Evolutionary conservation across 1,140 invertebrate species (phyloP).

Genomic region (Laupala kohalensis): DNA sequence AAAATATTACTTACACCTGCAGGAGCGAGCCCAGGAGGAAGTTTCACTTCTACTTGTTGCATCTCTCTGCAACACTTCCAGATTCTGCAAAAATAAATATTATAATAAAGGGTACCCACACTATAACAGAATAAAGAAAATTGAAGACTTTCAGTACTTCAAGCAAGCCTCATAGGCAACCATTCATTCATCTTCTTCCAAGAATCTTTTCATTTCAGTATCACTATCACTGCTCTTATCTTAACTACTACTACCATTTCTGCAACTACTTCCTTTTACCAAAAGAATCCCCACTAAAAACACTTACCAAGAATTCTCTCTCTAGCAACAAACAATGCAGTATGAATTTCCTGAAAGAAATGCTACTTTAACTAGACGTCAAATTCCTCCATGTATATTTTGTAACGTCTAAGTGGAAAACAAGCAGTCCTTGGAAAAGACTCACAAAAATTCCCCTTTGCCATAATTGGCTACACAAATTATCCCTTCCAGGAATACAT

Average conservation of each 20-base stretch:
- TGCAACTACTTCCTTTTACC: too few relatives aligned
- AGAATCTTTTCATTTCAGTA: neutral
- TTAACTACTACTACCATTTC: too few relatives aligned
- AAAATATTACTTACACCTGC: constrained; percentile 12
- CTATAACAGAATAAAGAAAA: too few relatives aligned
- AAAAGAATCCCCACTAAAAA: too few relatives aligned
- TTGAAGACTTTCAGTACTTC: too few relatives aligned
- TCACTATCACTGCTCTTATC: too few relatives aligned
- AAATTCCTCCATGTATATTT: neutral
- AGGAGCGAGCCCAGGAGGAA: constrained; percentile 39
- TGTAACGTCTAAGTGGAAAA: neutral
- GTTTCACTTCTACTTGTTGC: constrained; percentile 37
- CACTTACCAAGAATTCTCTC: too few relatives aligned
- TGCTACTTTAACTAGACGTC: neutral
- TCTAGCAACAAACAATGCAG: too few relatives aligned
- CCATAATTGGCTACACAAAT: constrained; percentile 4
- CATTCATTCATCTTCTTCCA: neutral
- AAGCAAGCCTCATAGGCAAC: too few relatives aligned
- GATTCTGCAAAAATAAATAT: constrained; percentile 25
- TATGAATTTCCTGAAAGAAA: neutral
- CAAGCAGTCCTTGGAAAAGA: constrained; percentile 4
- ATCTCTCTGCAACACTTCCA: constrained; percentile 36
- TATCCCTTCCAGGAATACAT: constrained; percentile 4
- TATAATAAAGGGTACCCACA: too few relatives aligned
- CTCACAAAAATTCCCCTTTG: constrained; percentile 3